Percentiles rank a stretch among this genome's conserved stretches.
Evolutionary conservation across 1,140 invertebrate genomes (phyloP).

Genomic region (Drosophila prosaltans): DNA sequence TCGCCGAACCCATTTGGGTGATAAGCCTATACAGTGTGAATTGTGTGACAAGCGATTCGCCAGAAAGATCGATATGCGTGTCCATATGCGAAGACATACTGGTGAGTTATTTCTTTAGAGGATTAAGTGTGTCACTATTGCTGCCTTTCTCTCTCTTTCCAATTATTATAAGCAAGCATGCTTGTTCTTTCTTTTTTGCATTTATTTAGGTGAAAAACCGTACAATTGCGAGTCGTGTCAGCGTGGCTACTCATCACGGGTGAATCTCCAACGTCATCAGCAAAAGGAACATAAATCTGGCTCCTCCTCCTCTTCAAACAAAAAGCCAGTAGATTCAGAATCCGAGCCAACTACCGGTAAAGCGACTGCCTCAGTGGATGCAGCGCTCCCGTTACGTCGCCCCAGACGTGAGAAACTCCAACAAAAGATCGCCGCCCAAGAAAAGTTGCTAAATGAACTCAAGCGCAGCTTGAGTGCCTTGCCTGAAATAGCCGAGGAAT

Average conservation of each 20-base stretch:
- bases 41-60: conserved; percentile 85
- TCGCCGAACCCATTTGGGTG: conserved; percentile 82
- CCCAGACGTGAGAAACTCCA: conserved; percentile 62
- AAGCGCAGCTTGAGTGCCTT: conserved; percentile 52
- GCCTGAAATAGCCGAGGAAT: conserved; percentile 57
- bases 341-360: conserved; percentile 9
- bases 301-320: background rate
- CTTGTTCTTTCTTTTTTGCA: background rate
- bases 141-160: background rate
- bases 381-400: conserved; percentile 27
- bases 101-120: conserved; percentile 81
- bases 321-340: conserved; percentile 4
- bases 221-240: conserved; percentile 67
- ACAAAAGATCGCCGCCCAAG: conserved; percentile 66
- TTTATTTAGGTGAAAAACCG: conserved; percentile 66
- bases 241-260: conserved; percentile 72
- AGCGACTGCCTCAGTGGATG: conserved; percentile 18
- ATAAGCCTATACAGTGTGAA: conserved; percentile 84
- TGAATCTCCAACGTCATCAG: conserved; percentile 71
- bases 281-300: conserved; percentile 60
- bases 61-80: conserved; percentile 84
- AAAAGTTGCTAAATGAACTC: conserved; percentile 51
- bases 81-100: conserved; percentile 86
- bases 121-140: background rate
- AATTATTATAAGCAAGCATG: background rate